A percentile compares a stretch with the other conserved stretches of the same genome.
Conservation (phyloP, 2,113 vertebrate species). For the Dipodomys merriami region DNA sequence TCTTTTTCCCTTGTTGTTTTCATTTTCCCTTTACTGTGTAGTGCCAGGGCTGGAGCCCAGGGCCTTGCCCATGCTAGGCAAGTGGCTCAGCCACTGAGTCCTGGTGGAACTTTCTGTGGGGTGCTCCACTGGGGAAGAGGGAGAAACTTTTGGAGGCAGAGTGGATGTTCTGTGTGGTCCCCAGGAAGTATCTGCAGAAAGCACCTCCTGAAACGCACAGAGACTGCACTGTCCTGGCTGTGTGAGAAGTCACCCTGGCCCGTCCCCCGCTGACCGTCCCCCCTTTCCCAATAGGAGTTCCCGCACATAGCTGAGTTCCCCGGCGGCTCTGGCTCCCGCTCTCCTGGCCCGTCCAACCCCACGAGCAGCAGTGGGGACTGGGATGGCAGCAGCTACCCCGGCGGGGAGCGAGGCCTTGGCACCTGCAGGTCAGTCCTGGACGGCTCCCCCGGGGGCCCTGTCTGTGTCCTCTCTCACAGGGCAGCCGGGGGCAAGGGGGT, state of each 20-base stretch:
- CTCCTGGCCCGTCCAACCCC: slow-evolving; percentile 92
- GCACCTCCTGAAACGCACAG: not conserved
- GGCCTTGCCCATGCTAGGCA: not conserved
- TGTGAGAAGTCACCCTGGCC: not conserved
- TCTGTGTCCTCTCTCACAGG: not conserved
- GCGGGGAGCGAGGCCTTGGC: slow-evolving; percentile 96
- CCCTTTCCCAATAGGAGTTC: slow-evolving; percentile 89
- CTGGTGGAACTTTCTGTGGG: not conserved
- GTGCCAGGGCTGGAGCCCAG: not conserved
- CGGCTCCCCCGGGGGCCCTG: accelerated
- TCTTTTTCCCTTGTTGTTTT: too few relatives aligned
- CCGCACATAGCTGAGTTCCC: slow-evolving; percentile 96
- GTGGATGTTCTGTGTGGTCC: too few relatives aligned
- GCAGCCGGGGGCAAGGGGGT: not conserved
- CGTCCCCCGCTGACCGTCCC: not conserved
- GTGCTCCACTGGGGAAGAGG: too few relatives aligned
- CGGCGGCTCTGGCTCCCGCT: slow-evolving; percentile 93
- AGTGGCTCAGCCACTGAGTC: not conserved
- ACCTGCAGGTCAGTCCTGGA: slow-evolving; percentile 93
- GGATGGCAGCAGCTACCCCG: slow-evolving; percentile 94
- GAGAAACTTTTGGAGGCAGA: not conserved
- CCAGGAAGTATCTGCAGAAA: not conserved
- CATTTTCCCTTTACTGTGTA: not conserved
- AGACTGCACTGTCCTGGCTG: not conserved
- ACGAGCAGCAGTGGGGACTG: slow-evolving; percentile 92